Conservation (phyloP, 53 echinoderm and acorn worm species). For the Paracentrotus lividus region DNA sequence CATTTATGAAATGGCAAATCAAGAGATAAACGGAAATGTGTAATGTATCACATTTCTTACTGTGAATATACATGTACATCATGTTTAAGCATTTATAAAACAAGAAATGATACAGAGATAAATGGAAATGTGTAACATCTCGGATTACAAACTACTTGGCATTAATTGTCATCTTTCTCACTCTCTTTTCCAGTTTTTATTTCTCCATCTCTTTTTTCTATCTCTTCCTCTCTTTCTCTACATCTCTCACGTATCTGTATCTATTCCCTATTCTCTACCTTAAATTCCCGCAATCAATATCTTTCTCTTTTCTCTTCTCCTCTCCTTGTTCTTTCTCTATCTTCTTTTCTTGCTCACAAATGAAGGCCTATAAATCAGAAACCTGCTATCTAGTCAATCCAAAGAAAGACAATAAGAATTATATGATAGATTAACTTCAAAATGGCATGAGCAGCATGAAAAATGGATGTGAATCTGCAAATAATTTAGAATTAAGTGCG, state of each 20-base stretch:
- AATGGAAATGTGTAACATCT: too few relatives aligned
- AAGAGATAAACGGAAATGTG: not conserved
- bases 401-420: not conserved
- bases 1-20: not conserved
- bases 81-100: too few relatives aligned
- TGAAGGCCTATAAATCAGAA: not conserved
- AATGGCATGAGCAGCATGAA: constrained; percentile 34
- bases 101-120: too few relatives aligned
- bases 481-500: constrained; percentile 61
- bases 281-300: too few relatives aligned
- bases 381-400: not conserved
- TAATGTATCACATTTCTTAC: not conserved
- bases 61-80: too few relatives aligned
- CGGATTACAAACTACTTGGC: too few relatives aligned
- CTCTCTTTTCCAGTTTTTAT: not conserved
- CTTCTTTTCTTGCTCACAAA: not conserved
- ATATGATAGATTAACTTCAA: constrained; percentile 42
- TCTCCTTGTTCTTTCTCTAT: not conserved
- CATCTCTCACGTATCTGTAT: not conserved
- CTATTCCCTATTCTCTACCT: not conserved
- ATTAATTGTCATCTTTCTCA: not conserved
- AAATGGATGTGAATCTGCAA: constrained; percentile 35
- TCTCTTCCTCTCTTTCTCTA: not conserved
- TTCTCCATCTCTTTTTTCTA: not conserved
- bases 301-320: not conserved